A percentile compares a stretch with the other conserved stretches of the same genome.
These are phyloP conservation scores for Recurvirostra avosetta DNA, from an alignment of 2,113 vertebrate species.

Conservation along the genomic window DNA sequence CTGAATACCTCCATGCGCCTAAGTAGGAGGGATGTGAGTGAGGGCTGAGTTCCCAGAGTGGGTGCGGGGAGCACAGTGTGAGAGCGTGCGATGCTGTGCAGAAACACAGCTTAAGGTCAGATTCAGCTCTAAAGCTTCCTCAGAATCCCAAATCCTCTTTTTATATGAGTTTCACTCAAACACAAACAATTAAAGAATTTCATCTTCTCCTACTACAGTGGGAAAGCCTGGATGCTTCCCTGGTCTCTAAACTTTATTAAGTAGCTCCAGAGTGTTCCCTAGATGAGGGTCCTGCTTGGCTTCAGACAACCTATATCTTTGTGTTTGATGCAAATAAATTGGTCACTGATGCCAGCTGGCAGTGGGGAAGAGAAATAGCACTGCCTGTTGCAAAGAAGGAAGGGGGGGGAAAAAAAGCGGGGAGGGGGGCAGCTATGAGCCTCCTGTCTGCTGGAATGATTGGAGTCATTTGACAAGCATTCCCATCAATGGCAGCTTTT, in stretches of 20 bases:
- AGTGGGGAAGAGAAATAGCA: not conserved
- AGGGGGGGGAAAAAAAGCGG: not conserved
- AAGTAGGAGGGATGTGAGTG: not conserved
- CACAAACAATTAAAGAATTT: slow-evolving; percentile 65
- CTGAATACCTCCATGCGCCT: not conserved
- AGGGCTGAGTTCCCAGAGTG: slow-evolving; percentile 25
- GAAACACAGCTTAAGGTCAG: slow-evolving; percentile 52
- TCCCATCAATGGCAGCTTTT: not conserved
- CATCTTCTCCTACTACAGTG: slow-evolving; percentile 15
- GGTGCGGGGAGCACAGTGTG: slow-evolving; percentile 16
- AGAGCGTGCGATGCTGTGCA: not conserved
- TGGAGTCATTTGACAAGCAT: not conserved
- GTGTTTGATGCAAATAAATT: not conserved
- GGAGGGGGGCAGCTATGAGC: not conserved
- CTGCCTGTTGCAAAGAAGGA: not conserved
- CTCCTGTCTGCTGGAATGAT: not conserved
- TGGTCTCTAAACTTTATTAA: slow-evolving; percentile 41
- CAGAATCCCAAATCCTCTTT: slow-evolving; percentile 63
- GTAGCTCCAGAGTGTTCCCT: not conserved
- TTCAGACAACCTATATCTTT: slow-evolving; percentile 4
- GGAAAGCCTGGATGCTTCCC: slow-evolving; percentile 46
- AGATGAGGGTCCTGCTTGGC: slow-evolving; percentile 15
- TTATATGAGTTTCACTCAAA: slow-evolving; percentile 65
- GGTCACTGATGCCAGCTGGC: slow-evolving; percentile 4
- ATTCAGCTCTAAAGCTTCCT: slow-evolving; percentile 49